phyloP scores from a whole-genome alignment of 92 coral and sea anemone species.

The Porites cylindrica region DNA sequence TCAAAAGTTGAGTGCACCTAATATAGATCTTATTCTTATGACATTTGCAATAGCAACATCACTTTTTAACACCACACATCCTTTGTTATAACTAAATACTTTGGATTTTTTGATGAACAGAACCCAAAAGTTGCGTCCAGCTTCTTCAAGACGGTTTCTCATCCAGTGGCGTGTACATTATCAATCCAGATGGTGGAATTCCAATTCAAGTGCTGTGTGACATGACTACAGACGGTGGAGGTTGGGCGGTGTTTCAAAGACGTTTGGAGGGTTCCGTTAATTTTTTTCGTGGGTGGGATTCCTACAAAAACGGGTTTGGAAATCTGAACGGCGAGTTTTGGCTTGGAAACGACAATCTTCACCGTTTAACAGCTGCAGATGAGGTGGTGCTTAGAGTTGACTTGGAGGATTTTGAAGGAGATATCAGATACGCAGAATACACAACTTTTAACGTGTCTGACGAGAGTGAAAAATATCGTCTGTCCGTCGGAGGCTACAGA shows the following conservation, averaged over 20 bases:
- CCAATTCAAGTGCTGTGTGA: constrained; percentile 55
- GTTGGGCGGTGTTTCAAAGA: constrained; percentile 57
- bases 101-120: not conserved
- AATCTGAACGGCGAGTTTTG: constrained; percentile 48
- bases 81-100: too few relatives aligned
- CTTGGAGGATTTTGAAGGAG: constrained; percentile 46
- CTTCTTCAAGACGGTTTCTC: constrained; percentile 11
- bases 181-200: constrained; percentile 51
- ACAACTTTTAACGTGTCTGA: not conserved
- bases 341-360: constrained; percentile 55
- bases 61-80: too few relatives aligned
- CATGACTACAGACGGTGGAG: constrained; percentile 62
- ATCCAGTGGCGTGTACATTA: constrained; percentile 52
- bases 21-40: too few relatives aligned
- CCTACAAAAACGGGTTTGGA: constrained; percentile 57
- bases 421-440: constrained; percentile 20
- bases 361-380: too few relatives aligned
- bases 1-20: too few relatives aligned
- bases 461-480: constrained; percentile 17
- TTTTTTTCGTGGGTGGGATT: constrained; percentile 45
- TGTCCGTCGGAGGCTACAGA: constrained; percentile 32
- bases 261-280: constrained; percentile 51
- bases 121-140: constrained; percentile 13
- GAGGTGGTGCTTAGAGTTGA: constrained; percentile 37
- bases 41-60: too few relatives aligned